phyloP scores from a whole-genome alignment of 2,113 vertebrate genomes.

The Jacana jacana region DNA sequence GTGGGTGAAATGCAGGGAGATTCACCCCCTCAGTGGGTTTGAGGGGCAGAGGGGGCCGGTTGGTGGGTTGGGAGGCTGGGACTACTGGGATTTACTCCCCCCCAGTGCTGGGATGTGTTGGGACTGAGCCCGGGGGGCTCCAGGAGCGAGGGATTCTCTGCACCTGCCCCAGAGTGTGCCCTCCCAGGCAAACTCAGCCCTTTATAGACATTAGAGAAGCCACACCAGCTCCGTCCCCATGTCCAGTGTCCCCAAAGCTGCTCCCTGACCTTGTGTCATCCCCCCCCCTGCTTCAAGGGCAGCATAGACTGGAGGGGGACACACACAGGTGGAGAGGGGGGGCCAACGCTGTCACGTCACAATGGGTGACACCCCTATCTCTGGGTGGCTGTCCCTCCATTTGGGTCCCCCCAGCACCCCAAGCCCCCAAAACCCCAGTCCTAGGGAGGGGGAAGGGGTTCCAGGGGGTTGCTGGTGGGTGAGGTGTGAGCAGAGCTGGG shows the following conservation, averaged over 20 bases:
- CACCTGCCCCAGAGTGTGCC: background rate
- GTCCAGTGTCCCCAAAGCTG: background rate
- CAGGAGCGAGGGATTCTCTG: background rate
- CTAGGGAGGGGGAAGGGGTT: too few species aligned
- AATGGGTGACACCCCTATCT: accelerated
- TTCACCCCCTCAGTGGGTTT: background rate
- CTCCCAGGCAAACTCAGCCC: background rate
- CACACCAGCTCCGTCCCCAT: background rate
- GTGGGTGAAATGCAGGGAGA: background rate
- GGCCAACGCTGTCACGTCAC: background rate
- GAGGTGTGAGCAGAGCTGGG: background rate
- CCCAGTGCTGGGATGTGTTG: background rate
- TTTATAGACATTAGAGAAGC: background rate
- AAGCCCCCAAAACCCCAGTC: too few species aligned
- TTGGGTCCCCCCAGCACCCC: background rate
- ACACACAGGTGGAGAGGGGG: too few species aligned
- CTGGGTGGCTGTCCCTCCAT: background rate
- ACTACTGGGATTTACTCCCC: accelerated
- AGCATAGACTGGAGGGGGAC: background rate
- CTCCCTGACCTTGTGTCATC: background rate
- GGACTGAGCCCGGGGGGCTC: background rate
- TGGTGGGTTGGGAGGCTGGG: background rate
- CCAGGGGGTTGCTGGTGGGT: background rate
- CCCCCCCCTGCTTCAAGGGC: background rate
- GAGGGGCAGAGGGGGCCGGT: background rate